These are phyloP conservation scores for Eilema depressum DNA, from an alignment of 2,888 invertebrate genomes.

Conservation along the genomic window DNA sequence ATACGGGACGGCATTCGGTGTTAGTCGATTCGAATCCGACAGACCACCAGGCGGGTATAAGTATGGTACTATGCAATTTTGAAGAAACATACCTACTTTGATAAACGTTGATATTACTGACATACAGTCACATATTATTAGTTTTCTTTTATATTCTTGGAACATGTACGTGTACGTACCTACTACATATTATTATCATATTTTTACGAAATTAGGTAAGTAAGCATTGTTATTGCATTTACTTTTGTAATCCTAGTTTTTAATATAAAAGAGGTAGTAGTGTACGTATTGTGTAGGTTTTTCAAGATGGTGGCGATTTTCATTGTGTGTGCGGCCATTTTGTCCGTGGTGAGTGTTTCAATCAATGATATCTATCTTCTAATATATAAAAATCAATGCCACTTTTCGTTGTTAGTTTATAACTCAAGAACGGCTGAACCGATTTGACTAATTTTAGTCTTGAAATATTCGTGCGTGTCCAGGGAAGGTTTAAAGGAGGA, in stretches of 20 bases:
- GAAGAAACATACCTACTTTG: neutral
- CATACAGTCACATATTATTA: neutral
- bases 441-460: too few species aligned
- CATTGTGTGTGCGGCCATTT: constrained; percentile 15
- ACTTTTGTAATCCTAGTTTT: constrained; percentile 14
- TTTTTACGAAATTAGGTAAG: constrained; percentile 17
- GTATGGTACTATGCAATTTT: neutral
- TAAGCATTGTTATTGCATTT: constrained; percentile 4
- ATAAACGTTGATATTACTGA: constrained; percentile 14
- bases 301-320: constrained; percentile 17
- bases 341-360: constrained; percentile 9
- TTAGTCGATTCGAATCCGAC: too few species aligned
- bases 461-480: too few species aligned
- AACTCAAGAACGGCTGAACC: too few species aligned
- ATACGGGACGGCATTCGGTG: too few species aligned
- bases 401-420: too few species aligned
- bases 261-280: constrained; percentile 18
- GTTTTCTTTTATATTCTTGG: neutral
- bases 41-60: too few species aligned
- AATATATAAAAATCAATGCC: too few species aligned
- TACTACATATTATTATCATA: constrained; percentile 19
- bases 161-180: neutral
- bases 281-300: neutral
- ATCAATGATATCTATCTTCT: neutral
- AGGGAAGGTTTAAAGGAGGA: too few species aligned